Evolutionary conservation across 2,797 vertebrate genomes (phyloP), one percentile per base, ranked within the genome.

Genomic region (Muscicapa striata): DNA sequence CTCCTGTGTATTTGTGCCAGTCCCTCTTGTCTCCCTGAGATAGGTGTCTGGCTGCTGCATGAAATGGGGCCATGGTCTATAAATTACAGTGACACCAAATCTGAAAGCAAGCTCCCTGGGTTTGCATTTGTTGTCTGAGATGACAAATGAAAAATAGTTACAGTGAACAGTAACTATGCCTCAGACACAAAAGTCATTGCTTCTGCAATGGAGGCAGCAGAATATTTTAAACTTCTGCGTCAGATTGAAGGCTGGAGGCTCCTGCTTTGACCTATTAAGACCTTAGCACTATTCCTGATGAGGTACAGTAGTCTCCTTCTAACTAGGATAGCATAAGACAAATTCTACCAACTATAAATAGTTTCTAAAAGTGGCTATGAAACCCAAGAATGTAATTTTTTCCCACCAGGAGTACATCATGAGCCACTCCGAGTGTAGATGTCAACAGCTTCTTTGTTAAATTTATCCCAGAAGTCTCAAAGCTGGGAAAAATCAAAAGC

Each of bases 401-500:
- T 76, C 59, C 92, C 70, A 92, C 52, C 68, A 79, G 70, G 49
- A 87, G 27, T 89, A 87, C 18, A 87, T 89, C 81, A 89, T 27
- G 15, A 92, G 43, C 57, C 77, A 84, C 63, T 92, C 45, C 0
- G 0, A 70, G 59, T 4, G 4, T 4, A 0, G 51, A 90, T 87
- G 88, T 95, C 86, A 84, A 84, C 72, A 92, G 84, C 24, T 87
- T 61, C 90, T 90, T 94, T 92, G 90, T 54, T 95, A 61, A 81
- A 67, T 54, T 96, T 88, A 52, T 89, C 52, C 45, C 64, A 94
- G 84, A 93, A 89, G 61, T 87, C 72, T 94, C 46, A 89, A 94
- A 93, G 93, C 75, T 93, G 90, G 90, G 84, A 89, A 92, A 94
- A 95, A 80, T 91, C 90, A 90, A 79, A 89, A 90, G 68, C 89